A percentile compares a stretch with the other conserved stretches of the same genome.
Evolutionary conservation across 2,113 vertebrate genomes (phyloP).

Genomic region (Peromyscus maniculatus): DNA sequence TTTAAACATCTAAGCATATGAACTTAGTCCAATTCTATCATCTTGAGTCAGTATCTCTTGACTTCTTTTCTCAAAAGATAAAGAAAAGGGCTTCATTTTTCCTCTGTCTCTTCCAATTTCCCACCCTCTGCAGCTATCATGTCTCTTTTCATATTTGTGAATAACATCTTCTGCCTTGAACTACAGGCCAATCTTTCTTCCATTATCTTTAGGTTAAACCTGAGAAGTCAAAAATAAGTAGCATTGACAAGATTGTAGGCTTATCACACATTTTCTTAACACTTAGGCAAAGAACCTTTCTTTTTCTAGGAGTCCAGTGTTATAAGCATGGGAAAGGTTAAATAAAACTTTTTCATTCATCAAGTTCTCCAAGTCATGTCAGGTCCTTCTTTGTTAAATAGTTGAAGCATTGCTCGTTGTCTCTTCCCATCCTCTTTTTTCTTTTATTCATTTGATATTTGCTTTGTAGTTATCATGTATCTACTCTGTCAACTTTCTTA

Average conservation of each 20-base stretch:
- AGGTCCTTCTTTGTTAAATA: background rate
- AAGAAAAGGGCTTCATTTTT: background rate
- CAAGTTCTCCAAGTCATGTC: background rate
- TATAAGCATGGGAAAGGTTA: background rate
- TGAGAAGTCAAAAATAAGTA: background rate
- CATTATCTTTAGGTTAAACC: background rate
- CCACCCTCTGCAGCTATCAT: background rate
- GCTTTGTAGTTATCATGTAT: background rate
- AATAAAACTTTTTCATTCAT: background rate
- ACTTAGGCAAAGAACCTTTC: slow-evolving; percentile 1
- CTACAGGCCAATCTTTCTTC: background rate
- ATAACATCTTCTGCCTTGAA: background rate
- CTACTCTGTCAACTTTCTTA: background rate
- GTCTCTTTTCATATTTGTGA: background rate
- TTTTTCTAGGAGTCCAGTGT: background rate
- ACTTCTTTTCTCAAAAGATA: background rate
- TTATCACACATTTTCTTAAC: background rate
- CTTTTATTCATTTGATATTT: background rate
- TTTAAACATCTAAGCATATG: background rate
- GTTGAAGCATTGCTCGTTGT: background rate
- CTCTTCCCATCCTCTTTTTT: background rate
- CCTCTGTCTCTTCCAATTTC: background rate
- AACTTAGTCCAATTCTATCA: background rate
- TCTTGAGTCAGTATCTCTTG: background rate
- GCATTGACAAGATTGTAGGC: background rate